Conservation (phyloP, 53 echinoderm and acorn worm genomes). For the Hippasteria phrygiana region DNA sequence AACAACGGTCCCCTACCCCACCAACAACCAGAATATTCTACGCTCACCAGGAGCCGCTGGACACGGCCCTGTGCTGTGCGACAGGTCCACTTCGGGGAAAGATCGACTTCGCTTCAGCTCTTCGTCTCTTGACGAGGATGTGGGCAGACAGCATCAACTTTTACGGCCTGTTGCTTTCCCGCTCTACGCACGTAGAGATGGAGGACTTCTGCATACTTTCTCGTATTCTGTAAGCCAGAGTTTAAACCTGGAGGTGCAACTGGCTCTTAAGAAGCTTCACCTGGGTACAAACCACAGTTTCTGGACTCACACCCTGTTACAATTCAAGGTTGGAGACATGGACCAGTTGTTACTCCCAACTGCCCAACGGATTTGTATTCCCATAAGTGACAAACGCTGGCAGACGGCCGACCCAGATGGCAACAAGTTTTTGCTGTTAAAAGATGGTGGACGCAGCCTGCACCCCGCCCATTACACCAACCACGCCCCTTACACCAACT, state of each 20-base stretch:
- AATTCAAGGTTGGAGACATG: slow-evolving; percentile 67
- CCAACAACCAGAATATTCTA: slow-evolving; percentile 58
- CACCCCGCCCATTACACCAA: not conserved
- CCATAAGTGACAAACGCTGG: slow-evolving; percentile 71
- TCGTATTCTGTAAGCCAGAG: slow-evolving; percentile 53
- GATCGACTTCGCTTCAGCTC: slow-evolving; percentile 48
- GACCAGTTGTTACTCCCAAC: slow-evolving; percentile 44
- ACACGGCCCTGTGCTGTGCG: slow-evolving; percentile 62
- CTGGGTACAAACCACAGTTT: slow-evolving; percentile 56
- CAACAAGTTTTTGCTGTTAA: slow-evolving; percentile 60
- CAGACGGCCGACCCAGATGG: slow-evolving; percentile 70
- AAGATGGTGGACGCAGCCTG: not conserved
- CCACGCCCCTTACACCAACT: too few species aligned
- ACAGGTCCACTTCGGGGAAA: slow-evolving; percentile 64
- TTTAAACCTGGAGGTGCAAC: slow-evolving; percentile 65
- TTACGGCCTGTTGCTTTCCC: slow-evolving; percentile 52
- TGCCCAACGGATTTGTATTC: slow-evolving; percentile 39
- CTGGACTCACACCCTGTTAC: slow-evolving; percentile 66
- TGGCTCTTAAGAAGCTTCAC: slow-evolving; percentile 67
- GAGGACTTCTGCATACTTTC: slow-evolving; percentile 71
- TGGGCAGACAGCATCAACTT: slow-evolving; percentile 61
- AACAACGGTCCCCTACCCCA: slow-evolving; percentile 38
- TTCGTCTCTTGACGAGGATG: slow-evolving; percentile 49
- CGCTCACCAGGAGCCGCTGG: slow-evolving; percentile 28
- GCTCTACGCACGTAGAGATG: slow-evolving; percentile 44